A percentile compares a stretch with the other conserved stretches of the same genome.
These are phyloP conservation scores for Zoanthus sansibaricus DNA, from an alignment of 92 coral and sea anemone genomes.

Conservation along the genomic window DNA sequence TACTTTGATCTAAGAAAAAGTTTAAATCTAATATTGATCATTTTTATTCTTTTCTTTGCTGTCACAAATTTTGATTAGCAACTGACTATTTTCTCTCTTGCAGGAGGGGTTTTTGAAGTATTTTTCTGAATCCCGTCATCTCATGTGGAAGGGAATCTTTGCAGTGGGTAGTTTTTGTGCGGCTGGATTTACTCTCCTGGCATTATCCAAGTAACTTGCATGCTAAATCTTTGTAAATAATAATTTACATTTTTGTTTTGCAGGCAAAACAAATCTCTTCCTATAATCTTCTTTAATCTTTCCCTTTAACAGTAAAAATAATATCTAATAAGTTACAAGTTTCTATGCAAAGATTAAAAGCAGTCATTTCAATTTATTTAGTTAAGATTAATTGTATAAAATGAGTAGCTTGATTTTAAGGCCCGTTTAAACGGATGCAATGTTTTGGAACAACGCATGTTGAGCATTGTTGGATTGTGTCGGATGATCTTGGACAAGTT, in stretches of 20 bases:
- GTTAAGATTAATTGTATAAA: neutral
- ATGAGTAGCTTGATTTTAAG: neutral
- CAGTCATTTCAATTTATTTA: neutral
- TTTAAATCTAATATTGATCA: neutral
- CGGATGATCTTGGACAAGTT: too few species aligned
- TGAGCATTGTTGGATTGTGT: too few species aligned
- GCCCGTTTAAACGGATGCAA: too few species aligned
- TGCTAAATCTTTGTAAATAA: slow-evolving; percentile 26
- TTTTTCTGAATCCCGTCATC: slow-evolving; percentile 87
- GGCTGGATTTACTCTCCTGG: slow-evolving; percentile 93
- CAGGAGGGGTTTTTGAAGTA: slow-evolving; percentile 96
- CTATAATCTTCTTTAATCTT: neutral
- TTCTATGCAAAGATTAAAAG: neutral
- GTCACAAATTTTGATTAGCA: too few species aligned
- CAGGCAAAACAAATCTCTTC: slow-evolving; percentile 37
- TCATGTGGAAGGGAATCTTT: slow-evolving; percentile 93
- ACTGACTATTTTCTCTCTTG: neutral
- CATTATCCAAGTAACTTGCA: slow-evolving; percentile 77
- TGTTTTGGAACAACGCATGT: too few species aligned
- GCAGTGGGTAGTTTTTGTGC: slow-evolving; percentile 98
- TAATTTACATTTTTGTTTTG: slow-evolving; percentile 22
- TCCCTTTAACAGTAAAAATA: neutral
- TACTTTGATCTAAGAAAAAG: neutral
- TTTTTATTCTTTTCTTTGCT: neutral
- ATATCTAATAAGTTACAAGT: neutral